Conservation (phyloP, 2,113 vertebrate genomes). For the Eurystomus gularis region DNA sequence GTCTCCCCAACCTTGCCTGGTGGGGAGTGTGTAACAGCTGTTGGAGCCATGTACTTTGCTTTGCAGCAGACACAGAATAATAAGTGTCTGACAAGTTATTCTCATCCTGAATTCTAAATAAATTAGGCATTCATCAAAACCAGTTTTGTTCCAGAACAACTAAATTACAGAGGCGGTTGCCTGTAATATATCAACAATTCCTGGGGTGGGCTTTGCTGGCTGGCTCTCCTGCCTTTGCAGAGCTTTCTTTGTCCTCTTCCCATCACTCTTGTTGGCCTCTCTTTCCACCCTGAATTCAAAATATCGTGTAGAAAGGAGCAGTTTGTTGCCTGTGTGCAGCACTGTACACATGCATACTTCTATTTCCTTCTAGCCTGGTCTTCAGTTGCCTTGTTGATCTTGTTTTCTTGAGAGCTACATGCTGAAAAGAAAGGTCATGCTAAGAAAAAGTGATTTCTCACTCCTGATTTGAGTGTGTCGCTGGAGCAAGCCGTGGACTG, state of each 20-base stretch:
- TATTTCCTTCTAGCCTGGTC: background rate
- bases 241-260: background rate
- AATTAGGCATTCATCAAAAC: background rate
- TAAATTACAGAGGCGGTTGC: background rate
- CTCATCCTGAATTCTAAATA: background rate
- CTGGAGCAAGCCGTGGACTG: background rate
- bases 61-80: background rate
- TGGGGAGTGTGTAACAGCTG: background rate
- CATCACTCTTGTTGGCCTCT: background rate
- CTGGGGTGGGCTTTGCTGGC: background rate
- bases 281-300: background rate
- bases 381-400: background rate
- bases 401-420: background rate
- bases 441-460: background rate
- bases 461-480: background rate
- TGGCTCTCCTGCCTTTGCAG: background rate
- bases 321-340: background rate
- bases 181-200: background rate
- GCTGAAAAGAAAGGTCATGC: background rate
- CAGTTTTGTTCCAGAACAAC: background rate
- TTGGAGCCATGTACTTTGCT: background rate
- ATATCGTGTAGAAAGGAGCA: background rate
- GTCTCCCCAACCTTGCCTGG: background rate
- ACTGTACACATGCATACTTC: fast-evolving
- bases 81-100: background rate